These are phyloP conservation scores for Gymnobelideus leadbeateri DNA, from an alignment of 2,113 vertebrate species.

Conservation along the genomic window DNA sequence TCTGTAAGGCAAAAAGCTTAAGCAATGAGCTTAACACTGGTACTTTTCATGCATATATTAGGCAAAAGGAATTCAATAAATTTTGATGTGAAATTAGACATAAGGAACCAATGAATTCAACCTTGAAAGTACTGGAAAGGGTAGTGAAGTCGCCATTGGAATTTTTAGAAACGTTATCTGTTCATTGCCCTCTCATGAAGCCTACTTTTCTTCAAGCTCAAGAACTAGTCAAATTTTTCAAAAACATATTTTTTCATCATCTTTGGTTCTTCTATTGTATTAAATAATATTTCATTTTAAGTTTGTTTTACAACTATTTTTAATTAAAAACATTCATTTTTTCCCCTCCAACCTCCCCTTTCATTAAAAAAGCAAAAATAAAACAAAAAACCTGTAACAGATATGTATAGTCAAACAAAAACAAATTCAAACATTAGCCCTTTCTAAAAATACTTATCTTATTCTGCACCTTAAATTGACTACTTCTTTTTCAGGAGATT, in stretches of 20 bases:
- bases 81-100: neutral
- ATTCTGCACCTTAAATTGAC: neutral
- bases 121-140: neutral
- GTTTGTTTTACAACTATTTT: neutral
- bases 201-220: neutral
- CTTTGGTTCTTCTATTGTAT: neutral
- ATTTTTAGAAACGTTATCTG: neutral
- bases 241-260: neutral
- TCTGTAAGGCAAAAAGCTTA: neutral
- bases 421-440: neutral
- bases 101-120: neutral
- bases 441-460: neutral
- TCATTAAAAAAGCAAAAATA: neutral
- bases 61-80: neutral
- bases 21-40: neutral
- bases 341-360: neutral
- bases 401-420: neutral
- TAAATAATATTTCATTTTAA: neutral
- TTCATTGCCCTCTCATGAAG: neutral
- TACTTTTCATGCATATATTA: neutral
- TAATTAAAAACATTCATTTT: neutral
- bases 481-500: neutral
- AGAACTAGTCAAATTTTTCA: neutral
- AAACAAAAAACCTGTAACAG: neutral
- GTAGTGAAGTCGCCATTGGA: neutral